These are phyloP conservation scores for Tetanocera ferruginea DNA, from an alignment of 2,888 invertebrate species.

Conservation along the genomic window DNA sequence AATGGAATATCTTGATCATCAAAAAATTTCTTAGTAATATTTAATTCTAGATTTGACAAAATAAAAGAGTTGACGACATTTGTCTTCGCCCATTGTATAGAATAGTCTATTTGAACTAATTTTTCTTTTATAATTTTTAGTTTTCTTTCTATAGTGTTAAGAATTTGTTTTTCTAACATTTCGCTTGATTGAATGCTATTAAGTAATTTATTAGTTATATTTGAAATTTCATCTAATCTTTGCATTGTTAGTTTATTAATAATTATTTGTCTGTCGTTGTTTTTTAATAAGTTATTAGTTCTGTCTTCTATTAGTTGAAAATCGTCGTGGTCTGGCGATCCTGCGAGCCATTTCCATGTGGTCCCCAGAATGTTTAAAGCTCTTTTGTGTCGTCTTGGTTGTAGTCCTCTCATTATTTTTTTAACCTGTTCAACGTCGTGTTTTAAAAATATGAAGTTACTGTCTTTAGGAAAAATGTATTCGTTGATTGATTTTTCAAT, in stretches of 20 bases:
- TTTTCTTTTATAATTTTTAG: no score
- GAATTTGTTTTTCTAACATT: no score
- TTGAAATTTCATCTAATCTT: no score
- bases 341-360: constrained; percentile 33
- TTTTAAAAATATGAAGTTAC: constrained; percentile 14
- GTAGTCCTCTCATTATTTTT: constrained; percentile 26
- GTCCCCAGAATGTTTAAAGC: constrained; percentile 31
- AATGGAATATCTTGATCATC: no score
- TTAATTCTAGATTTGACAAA: no score
- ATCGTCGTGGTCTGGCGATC: constrained; percentile 31
- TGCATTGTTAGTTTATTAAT: not conserved
- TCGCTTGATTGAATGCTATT: no score
- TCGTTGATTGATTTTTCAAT: constrained; percentile 16
- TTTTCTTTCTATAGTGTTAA: no score
- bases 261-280: constrained; percentile 7
- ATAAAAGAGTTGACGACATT: no score
- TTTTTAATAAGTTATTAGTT: constrained; percentile 32
- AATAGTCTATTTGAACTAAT: no score
- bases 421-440: constrained; percentile 24
- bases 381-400: constrained; percentile 27
- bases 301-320: constrained; percentile 3
- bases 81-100: no score
- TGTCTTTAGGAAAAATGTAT: constrained; percentile 15
- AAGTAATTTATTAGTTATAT: no score
- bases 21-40: no score